Evolutionary conservation across 53 echinoderm and acorn worm species (phyloP).

Genomic region (Hippasteria phrygiana): DNA sequence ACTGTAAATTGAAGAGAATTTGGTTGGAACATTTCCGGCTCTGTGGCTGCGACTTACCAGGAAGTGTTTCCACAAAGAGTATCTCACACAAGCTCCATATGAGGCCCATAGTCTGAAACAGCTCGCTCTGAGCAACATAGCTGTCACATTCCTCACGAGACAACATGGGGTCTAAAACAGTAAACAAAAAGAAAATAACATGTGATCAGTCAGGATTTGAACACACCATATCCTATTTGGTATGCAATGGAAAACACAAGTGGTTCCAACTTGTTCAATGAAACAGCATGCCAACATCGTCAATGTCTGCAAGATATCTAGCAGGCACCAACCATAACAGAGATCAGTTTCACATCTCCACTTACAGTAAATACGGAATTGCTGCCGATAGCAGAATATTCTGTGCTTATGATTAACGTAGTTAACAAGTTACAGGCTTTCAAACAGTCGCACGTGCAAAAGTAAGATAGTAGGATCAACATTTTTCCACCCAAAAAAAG

Average conservation of each 20-base stretch:
- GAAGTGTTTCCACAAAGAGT: constrained; percentile 92
- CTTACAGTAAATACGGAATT: too few species aligned
- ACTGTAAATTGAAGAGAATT: neutral
- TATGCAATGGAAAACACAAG: neutral
- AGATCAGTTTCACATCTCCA: too few species aligned
- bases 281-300: too few species aligned
- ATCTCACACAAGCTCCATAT: constrained; percentile 98
- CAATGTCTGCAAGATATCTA: too few species aligned
- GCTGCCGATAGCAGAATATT: too few species aligned
- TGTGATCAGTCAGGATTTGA: neutral
- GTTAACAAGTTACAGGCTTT: too few species aligned
- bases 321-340: too few species aligned
- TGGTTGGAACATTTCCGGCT: neutral
- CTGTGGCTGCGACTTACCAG: constrained; percentile 69
- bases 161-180: constrained; percentile 53
- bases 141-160: constrained; percentile 39
- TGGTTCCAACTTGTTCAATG: too few species aligned
- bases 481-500: too few species aligned
- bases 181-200: neutral
- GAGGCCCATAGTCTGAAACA: constrained; percentile 87
- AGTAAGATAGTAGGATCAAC: too few species aligned
- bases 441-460: too few species aligned
- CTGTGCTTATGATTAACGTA: too few species aligned
- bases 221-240: neutral
- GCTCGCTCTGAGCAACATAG: constrained; percentile 76